phyloP scores from a whole-genome alignment of 2,113 vertebrate genomes.

The Sphyrna mokarran region DNA sequence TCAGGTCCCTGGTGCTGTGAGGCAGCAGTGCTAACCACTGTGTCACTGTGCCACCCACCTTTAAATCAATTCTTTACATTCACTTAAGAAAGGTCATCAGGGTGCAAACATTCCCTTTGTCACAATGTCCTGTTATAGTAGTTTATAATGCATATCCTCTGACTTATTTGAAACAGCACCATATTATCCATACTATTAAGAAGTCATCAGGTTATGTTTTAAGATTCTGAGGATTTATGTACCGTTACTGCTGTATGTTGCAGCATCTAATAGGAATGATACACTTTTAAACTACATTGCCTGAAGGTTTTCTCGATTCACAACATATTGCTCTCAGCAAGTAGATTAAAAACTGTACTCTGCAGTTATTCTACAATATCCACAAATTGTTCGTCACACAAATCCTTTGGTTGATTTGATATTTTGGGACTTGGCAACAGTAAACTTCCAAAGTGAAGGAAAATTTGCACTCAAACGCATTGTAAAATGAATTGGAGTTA shows the following conservation, averaged over 20 bases:
- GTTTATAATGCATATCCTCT: neutral
- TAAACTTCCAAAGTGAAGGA: neutral
- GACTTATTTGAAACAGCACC: neutral
- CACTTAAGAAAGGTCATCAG: neutral
- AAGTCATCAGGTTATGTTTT: neutral
- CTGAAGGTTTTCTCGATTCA: neutral
- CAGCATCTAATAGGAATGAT: neutral
- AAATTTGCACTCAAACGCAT: slow-evolving; percentile 3
- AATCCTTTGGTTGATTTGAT: neutral
- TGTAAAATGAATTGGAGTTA: neutral
- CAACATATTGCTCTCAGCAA: neutral
- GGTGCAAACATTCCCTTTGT: neutral
- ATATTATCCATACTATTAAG: neutral
- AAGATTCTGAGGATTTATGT: too few species aligned
- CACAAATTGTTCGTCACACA: neutral
- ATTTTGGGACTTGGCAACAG: too few species aligned
- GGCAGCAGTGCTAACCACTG: too few species aligned
- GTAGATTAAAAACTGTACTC: neutral
- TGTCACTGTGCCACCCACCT: too few species aligned
- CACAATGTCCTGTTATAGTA: neutral
- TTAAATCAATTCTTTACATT: neutral
- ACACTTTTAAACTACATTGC: neutral
- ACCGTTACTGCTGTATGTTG: neutral
- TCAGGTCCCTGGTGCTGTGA: too few species aligned
- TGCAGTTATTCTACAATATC: neutral